phyloP scores from a whole-genome alignment of 2,113 vertebrate genomes.

The Alectura lathami region DNA sequence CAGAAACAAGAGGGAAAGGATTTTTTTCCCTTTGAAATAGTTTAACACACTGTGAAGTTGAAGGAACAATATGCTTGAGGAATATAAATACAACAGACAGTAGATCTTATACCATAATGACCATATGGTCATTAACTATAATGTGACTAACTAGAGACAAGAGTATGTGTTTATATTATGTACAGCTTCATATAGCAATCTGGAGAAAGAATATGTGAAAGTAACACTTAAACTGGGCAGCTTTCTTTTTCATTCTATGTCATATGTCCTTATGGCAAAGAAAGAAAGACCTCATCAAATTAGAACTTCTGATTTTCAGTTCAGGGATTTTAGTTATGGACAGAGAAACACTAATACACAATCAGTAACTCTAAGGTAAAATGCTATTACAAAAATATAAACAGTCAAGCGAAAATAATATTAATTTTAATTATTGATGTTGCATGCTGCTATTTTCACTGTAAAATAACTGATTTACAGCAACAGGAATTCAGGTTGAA shows the following conservation, averaged over 20 bases:
- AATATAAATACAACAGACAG: constrained; percentile 96
- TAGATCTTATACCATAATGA: constrained; percentile 88
- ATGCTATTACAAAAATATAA: not conserved
- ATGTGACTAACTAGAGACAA: constrained; percentile 88
- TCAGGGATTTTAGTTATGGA: constrained; percentile 60
- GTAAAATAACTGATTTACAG: not conserved
- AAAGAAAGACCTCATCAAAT: constrained; percentile 57
- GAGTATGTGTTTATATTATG: constrained; percentile 86
- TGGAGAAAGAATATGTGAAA: constrained; percentile 79
- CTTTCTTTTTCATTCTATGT: constrained; percentile 67
- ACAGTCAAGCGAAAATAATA: not conserved
- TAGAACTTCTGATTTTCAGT: constrained; percentile 45
- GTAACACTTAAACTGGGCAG: constrained; percentile 76
- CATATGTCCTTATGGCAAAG: constrained; percentile 63
- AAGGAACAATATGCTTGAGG: constrained; percentile 96
- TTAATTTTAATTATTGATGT: not conserved
- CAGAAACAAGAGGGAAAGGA: constrained; percentile 92
- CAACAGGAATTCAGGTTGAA: not conserved
- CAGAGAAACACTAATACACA: constrained; percentile 16
- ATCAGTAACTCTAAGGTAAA: not conserved
- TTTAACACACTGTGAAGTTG: constrained; percentile 92
- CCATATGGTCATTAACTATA: constrained; percentile 96
- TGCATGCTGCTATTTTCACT: not conserved
- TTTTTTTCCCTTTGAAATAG: constrained; percentile 91
- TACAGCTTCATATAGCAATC: constrained; percentile 83